Evolutionary conservation across 2,797 vertebrate genomes (phyloP).

Genomic region (Megaceryle alcyon): DNA sequence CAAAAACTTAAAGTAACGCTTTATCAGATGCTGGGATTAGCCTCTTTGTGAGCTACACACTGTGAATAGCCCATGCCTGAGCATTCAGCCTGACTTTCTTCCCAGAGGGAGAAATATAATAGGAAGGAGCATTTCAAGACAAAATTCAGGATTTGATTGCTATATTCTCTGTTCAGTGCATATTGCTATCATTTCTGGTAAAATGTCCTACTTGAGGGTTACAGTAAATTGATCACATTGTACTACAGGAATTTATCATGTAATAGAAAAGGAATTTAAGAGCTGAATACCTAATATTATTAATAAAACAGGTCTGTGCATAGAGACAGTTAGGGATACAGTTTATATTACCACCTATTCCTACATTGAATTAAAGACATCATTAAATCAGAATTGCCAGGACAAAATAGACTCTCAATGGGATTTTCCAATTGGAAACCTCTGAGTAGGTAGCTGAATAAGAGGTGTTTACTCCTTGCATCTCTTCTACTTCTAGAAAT

Average conservation of each 20-base stretch:
- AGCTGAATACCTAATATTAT: conserved; percentile 54
- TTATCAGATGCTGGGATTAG: conserved; percentile 17
- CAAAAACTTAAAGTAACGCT: background rate
- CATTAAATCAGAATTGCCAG: conserved; percentile 11
- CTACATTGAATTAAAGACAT: background rate
- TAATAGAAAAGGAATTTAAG: conserved; percentile 66
- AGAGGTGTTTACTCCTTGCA: background rate
- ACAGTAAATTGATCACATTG: conserved; percentile 53
- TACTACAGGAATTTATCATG: conserved; percentile 45
- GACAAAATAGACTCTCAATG: background rate
- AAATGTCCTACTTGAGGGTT: conserved; percentile 35
- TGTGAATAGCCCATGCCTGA: background rate
- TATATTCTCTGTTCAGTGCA: background rate
- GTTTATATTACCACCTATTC: conserved; percentile 38
- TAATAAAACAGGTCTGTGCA: conserved; percentile 47
- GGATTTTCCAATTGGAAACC: background rate
- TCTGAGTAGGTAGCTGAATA: background rate
- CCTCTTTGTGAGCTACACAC: background rate
- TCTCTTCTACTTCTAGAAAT: background rate
- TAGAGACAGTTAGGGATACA: background rate
- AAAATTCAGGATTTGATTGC: background rate
- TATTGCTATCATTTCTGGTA: conserved; percentile 41
- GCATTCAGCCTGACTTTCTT: background rate
- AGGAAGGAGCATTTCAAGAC: background rate
- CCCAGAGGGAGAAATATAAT: background rate